A percentile compares a stretch with the other conserved stretches of the same genome.
Conservation (phyloP, 2,113 vertebrate genomes). For the Oncorhynchus keta region DNA sequence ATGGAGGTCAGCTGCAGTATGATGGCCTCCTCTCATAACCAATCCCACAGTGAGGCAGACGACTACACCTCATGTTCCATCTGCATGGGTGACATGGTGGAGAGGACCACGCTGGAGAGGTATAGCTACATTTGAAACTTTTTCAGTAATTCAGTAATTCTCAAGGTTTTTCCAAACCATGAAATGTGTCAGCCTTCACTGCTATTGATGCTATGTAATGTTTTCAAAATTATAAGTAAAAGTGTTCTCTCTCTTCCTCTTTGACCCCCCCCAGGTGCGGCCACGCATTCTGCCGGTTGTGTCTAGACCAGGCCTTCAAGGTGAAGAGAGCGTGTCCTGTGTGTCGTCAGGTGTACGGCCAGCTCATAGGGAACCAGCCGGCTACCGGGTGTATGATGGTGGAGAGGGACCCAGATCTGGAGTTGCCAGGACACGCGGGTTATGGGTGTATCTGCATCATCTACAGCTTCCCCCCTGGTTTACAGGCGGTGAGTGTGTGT, state of each 20-base stretch:
- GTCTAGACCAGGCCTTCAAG: slow-evolving; percentile 89
- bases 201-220: too few species aligned
- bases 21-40: slow-evolving; percentile 4
- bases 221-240: too few species aligned
- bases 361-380: slow-evolving; percentile 91
- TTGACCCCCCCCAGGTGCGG: slow-evolving; percentile 64
- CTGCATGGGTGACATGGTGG: slow-evolving; percentile 91
- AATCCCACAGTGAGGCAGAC: slow-evolving; percentile 65
- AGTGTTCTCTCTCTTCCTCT: too few species aligned
- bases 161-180: too few species aligned
- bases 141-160: too few species aligned
- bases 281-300: slow-evolving; percentile 88
- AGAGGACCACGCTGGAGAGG: slow-evolving; percentile 86
- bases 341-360: slow-evolving; percentile 91
- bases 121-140: slow-evolving; percentile 62
- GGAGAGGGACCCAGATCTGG: slow-evolving; percentile 83
- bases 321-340: slow-evolving; percentile 92
- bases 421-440: slow-evolving; percentile 89
- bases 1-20: slow-evolving; percentile 36
- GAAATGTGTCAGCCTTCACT: too few species aligned
- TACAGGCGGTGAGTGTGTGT: slow-evolving; percentile 81
- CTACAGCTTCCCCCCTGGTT: slow-evolving; percentile 92
- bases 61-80: slow-evolving; percentile 86
- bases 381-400: slow-evolving; percentile 93
- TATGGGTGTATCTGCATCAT: slow-evolving; percentile 94